A percentile compares a stretch with the other conserved stretches of the same genome.
Conservation (phyloP, 1,140 invertebrate genomes). For the Ditylenchus dipsaci region DNA sequence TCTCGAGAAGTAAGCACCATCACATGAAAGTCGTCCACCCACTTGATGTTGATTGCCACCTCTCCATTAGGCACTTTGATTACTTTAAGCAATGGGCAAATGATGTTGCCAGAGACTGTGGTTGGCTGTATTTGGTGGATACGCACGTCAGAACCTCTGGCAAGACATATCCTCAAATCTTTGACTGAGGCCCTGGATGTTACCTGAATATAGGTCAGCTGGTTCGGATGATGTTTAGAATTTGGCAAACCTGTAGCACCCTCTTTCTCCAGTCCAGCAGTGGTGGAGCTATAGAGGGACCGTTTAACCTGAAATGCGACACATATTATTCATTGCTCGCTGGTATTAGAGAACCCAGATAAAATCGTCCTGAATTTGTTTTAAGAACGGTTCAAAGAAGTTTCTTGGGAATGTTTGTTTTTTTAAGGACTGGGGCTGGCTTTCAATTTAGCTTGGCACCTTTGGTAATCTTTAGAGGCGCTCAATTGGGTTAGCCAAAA, state of each 20-base stretch:
- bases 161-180: background rate
- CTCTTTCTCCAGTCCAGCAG: constrained; percentile 63
- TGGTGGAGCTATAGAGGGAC: constrained; percentile 66
- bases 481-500: too few relatives aligned
- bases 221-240: background rate
- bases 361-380: too few relatives aligned
- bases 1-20: constrained; percentile 17
- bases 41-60: constrained; percentile 25
- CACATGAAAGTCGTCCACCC: constrained; percentile 8
- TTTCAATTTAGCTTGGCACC: too few relatives aligned
- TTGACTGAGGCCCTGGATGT: background rate
- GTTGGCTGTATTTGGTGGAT: constrained; percentile 21
- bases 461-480: too few relatives aligned
- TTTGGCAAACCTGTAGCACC: background rate
- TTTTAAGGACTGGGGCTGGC: too few relatives aligned
- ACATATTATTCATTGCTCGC: too few relatives aligned
- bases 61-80: background rate
- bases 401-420: too few relatives aligned
- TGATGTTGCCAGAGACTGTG: constrained; percentile 5
- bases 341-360: too few relatives aligned
- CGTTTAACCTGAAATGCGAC: constrained; percentile 46
- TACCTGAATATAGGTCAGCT: background rate
- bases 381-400: too few relatives aligned
- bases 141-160: constrained; percentile 11
- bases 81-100: constrained; percentile 16